A percentile compares a stretch with the other conserved stretches of the same genome.
Evolutionary conservation across 35 echinoderm and acorn worm species (phyloP).

Genomic region (Apostichopus californicus): DNA sequence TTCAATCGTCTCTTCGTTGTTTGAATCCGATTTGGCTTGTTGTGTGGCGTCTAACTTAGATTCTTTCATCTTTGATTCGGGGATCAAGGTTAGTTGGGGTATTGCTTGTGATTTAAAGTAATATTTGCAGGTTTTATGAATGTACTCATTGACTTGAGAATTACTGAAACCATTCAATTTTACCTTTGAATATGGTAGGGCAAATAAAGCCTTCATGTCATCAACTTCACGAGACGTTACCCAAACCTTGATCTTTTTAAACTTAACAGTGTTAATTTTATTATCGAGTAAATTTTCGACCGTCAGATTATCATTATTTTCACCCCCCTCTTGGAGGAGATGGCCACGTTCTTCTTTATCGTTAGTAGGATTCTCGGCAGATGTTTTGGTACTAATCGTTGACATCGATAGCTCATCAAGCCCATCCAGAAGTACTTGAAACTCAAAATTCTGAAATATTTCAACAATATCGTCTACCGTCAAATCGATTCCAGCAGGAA

Average conservation of each 20-base stretch:
- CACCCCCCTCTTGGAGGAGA: no score
- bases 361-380: not conserved
- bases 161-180: not conserved
- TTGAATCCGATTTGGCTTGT: no score
- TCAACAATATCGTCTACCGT: not conserved
- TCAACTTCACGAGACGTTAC: conserved; percentile 42
- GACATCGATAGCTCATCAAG: conserved; percentile 22
- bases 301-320: not conserved
- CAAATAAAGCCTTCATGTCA: conserved; percentile 18
- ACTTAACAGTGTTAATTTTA: not conserved
- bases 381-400: not conserved
- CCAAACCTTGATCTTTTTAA: conserved; percentile 9
- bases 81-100: not conserved
- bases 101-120: not conserved
- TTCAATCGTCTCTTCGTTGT: no score
- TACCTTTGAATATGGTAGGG: not conserved
- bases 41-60: no score
- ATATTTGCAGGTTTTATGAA: conserved; percentile 2
- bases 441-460: not conserved
- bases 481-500: not conserved
- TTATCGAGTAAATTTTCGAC: not conserved
- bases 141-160: not conserved
- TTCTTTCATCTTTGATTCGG: not conserved
- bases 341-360: not conserved
- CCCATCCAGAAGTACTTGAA: not conserved